Percentiles rank a stretch among this genome's conserved stretches.
Conservation (phyloP, 1,140 invertebrate genomes). For the Drosophila santomea region DNA sequence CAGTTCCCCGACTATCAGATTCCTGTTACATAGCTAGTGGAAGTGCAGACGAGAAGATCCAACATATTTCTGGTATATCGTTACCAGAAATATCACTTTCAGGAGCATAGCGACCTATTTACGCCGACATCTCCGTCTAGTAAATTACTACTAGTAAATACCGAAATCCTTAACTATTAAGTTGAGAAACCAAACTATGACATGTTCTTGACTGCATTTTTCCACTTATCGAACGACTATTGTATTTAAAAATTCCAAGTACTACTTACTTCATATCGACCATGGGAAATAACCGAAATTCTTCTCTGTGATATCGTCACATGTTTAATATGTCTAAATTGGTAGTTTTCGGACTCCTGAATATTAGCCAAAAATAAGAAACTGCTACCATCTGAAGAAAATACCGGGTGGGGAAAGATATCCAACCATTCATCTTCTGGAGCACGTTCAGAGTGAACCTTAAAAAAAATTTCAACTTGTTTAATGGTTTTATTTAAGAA, state of each 20-base stretch:
- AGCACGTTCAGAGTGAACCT: constrained; percentile 92
- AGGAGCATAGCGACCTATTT: too few species aligned
- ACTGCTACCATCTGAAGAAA: constrained; percentile 92
- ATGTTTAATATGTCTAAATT: constrained; percentile 95
- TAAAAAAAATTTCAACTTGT: constrained; percentile 41
- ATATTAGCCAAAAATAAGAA: constrained; percentile 93
- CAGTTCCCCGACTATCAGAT: too few species aligned
- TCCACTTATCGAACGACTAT: too few species aligned
- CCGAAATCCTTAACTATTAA: too few species aligned
- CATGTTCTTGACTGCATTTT: too few species aligned
- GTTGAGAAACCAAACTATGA: too few species aligned
- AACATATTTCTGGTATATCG: too few species aligned
- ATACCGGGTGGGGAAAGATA: constrained; percentile 92
- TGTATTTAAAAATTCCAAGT: neutral
- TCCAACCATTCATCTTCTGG: constrained; percentile 94
- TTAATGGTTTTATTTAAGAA: neutral
- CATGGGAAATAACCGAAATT: constrained; percentile 94
- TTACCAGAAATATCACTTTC: too few species aligned
- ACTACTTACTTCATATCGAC: constrained; percentile 91
- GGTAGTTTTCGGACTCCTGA: constrained; percentile 91
- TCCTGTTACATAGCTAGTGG: too few species aligned
- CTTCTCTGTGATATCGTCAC: constrained; percentile 92
- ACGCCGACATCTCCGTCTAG: too few species aligned
- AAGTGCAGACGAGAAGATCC: too few species aligned
- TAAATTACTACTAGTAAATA: too few species aligned